Conservation (phyloP, 2,797 vertebrate genomes). For the Cuculus canorus region DNA sequence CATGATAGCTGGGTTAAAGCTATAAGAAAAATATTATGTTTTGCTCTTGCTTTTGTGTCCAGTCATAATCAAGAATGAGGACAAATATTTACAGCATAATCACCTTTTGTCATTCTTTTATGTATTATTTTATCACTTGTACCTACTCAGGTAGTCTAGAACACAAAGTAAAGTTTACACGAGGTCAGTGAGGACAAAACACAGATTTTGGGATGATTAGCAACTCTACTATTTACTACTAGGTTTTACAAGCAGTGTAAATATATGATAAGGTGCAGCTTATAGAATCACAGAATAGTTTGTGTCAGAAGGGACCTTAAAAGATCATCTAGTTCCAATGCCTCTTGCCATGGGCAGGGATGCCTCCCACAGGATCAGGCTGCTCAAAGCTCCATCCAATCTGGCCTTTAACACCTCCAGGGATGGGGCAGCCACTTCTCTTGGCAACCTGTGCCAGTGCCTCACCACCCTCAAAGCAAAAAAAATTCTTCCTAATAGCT, state of each 20-base stretch:
- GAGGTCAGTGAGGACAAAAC: background rate
- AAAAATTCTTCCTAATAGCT: no score
- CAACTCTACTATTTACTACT: background rate
- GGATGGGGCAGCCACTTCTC: no score
- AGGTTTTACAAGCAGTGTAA: background rate
- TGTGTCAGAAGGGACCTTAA: no score
- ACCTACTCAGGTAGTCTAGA: background rate
- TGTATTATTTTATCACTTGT: background rate
- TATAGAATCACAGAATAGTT: background rate
- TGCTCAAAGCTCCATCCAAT: no score
- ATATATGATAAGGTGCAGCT: background rate
- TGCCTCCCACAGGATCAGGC: no score
- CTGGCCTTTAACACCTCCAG: no score
- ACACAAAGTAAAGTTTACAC: background rate
- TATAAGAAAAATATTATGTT: background rate
- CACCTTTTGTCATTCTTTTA: background rate
- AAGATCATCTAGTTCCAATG: no score
- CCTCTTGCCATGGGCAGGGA: no score
- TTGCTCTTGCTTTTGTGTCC: background rate
- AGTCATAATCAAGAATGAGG: background rate
- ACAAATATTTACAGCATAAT: background rate
- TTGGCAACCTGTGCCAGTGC: no score
- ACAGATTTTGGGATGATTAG: background rate
- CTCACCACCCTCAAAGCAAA: no score
- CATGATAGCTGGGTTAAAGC: background rate